phyloP scores from a whole-genome alignment of 35 echinoderm and acorn worm genomes.

The Apostichopus californicus region DNA sequence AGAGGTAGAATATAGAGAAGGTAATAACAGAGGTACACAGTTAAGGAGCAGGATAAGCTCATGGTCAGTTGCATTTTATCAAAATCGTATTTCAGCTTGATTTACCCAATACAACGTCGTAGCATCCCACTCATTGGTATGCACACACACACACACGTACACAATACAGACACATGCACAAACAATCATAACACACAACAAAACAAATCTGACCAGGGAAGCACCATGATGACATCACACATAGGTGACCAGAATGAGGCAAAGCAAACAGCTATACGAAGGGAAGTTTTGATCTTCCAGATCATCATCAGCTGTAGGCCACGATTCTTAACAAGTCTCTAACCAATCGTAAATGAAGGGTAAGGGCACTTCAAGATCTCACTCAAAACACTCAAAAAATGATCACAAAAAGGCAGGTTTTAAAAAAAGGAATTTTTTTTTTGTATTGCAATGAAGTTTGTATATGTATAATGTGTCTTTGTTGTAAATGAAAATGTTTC shows the following conservation, averaged over 20 bases:
- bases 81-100: not conserved
- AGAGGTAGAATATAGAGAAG: constrained; percentile 30
- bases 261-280: not conserved
- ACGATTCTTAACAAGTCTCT: not conserved
- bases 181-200: not conserved
- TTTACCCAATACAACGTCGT: not conserved
- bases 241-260: not conserved
- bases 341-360: not conserved
- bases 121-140: not conserved
- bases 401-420: not conserved
- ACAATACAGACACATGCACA: not conserved
- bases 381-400: not conserved
- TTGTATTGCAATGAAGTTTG: not conserved
- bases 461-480: not conserved
- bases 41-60: not conserved
- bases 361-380: not conserved
- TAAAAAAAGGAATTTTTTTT: not conserved
- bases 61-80: constrained; percentile 16
- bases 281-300: not conserved
- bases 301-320: not conserved
- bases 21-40: not conserved
- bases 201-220: not conserved
- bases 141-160: not conserved
- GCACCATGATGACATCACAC: constrained; percentile 3
- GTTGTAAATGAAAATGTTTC: not conserved